phyloP scores from a whole-genome alignment of 1,140 invertebrate species.

The Lasioglossum baleicum region DNA sequence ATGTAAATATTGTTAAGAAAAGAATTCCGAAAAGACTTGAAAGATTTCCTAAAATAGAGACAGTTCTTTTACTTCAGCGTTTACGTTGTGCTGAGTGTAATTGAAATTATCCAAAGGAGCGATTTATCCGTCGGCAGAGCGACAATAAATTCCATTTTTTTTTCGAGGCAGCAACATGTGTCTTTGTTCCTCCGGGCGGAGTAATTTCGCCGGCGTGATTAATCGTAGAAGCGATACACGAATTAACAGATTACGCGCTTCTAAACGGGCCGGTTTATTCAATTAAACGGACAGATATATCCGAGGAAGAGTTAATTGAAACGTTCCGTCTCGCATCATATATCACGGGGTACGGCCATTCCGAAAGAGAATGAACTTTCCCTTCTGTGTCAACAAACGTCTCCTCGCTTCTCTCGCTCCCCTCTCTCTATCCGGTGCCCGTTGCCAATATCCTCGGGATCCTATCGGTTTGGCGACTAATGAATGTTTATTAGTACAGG shows the following conservation, averaged over 20 bases:
- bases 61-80: no score
- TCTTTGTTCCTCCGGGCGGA: no score
- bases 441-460: conserved; percentile 58
- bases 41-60: no score
- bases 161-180: no score
- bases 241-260: background rate
- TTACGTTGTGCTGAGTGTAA: no score
- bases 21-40: no score
- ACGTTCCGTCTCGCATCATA: conserved; percentile 32
- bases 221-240: background rate
- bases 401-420: conserved; percentile 14
- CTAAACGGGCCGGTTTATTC: background rate
- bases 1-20: no score
- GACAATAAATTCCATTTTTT: no score
- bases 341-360: conserved; percentile 9
- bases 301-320: conserved; percentile 31
- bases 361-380: conserved; percentile 37
- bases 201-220: background rate
- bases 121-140: no score
- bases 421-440: conserved; percentile 11
- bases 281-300: background rate
- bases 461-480: conserved; percentile 55
- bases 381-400: conserved; percentile 45
- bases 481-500: conserved; percentile 63
- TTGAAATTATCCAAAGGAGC: no score